Conservation (phyloP, 2,888 invertebrate species). For the Lymantria monacha region DNA sequence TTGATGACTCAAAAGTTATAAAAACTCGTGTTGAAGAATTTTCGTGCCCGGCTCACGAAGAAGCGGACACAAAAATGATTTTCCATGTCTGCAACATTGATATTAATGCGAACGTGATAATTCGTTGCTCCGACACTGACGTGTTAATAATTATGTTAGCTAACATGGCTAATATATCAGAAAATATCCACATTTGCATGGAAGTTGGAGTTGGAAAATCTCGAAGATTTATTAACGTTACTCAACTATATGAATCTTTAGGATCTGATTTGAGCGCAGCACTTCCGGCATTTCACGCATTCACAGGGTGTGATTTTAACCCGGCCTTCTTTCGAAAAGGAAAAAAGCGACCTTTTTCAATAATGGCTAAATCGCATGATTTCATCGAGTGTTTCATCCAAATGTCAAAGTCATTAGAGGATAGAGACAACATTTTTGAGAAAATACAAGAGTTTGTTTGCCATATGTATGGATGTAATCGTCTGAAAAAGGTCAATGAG, state of each 20-base stretch:
- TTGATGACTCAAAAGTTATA: slow-evolving; percentile 5
- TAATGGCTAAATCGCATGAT: not conserved
- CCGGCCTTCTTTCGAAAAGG: slow-evolving; percentile 35
- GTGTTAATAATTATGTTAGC: slow-evolving; percentile 6
- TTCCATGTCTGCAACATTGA: not conserved
- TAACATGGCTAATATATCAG: not conserved
- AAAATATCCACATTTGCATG: not conserved
- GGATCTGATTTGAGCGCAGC: not conserved
- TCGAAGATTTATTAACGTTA: not conserved
- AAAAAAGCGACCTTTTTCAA: not conserved
- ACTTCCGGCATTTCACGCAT: slow-evolving; percentile 23
- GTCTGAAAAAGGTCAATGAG: no score
- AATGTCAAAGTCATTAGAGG: not conserved
- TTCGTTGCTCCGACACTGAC: slow-evolving; percentile 3
- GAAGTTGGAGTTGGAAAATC: not conserved
- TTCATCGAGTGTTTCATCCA: not conserved
- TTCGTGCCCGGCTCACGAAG: not conserved
- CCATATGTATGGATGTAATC: no score
- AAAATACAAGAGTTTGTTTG: no score
- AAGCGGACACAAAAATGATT: not conserved
- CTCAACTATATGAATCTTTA: not conserved
- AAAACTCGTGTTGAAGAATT: slow-evolving; percentile 5
- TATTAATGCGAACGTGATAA: not conserved
- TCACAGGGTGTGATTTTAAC: slow-evolving; percentile 22
- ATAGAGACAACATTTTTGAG: not conserved